phyloP scores from a whole-genome alignment of 2,113 vertebrate species.

The Microtus oregoni region DNA sequence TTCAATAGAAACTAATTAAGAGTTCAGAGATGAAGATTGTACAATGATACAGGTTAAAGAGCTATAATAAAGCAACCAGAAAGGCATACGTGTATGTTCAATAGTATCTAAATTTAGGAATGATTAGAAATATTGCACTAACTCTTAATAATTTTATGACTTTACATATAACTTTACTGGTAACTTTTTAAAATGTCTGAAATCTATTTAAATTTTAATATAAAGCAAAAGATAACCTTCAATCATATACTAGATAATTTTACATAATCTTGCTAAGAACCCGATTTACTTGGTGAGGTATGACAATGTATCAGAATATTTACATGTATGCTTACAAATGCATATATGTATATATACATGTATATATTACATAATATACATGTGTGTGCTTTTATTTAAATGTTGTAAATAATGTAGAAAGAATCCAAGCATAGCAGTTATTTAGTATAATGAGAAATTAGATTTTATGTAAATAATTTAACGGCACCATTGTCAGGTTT shows the following conservation, averaged over 20 bases:
- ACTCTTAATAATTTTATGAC: background rate
- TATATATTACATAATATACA: background rate
- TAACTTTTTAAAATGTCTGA: conserved; percentile 36
- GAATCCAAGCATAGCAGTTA: background rate
- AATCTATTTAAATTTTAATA: conserved; percentile 45
- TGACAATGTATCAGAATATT: background rate
- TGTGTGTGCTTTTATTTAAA: background rate
- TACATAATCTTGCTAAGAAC: conserved; percentile 1
- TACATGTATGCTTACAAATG: background rate
- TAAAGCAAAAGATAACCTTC: background rate
- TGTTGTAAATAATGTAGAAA: background rate
- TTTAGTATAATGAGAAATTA: conserved; percentile 1
- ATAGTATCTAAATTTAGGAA: conserved; percentile 66
- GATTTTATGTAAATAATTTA: background rate
- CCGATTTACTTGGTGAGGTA: background rate
- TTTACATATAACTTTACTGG: conserved; percentile 36
- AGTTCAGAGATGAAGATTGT: conserved; percentile 72
- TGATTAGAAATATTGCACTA: conserved; percentile 13
- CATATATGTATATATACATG: background rate
- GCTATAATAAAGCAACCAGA: conserved; percentile 72
- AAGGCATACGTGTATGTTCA: conserved; percentile 73
- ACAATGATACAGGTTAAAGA: conserved; percentile 64
- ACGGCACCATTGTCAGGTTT: background rate
- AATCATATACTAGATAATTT: conserved; percentile 34
- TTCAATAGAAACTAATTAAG: conserved; percentile 80